These are phyloP conservation scores for Vanessa cardui DNA, from an alignment of 2,888 invertebrate species.

Conservation along the genomic window DNA sequence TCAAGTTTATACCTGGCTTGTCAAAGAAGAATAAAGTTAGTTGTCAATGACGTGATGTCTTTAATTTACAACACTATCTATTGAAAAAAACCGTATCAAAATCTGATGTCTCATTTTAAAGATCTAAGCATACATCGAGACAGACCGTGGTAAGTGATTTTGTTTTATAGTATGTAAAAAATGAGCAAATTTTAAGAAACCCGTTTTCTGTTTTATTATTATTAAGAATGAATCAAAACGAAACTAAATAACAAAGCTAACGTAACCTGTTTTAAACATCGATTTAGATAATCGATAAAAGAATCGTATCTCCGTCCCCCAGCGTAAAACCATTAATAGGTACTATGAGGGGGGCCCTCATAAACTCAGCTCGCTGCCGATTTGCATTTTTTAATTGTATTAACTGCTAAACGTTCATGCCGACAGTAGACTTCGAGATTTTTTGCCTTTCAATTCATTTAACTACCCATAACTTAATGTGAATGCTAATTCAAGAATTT, in stretches of 20 bases:
- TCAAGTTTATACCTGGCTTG: no score
- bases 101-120: no score
- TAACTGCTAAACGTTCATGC: slow-evolving; percentile 43
- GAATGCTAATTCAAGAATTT: slow-evolving; percentile 43
- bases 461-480: slow-evolving; percentile 44
- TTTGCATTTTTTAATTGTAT: slow-evolving; percentile 46
- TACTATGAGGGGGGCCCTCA: slow-evolving; percentile 24
- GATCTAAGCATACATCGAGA: no score
- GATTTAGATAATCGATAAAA: background rate
- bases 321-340: slow-evolving; percentile 2
- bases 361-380: slow-evolving; percentile 31
- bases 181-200: no score
- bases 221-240: background rate
- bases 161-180: no score
- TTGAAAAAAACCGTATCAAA: no score
- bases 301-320: background rate
- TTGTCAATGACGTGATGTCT: no score
- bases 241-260: background rate
- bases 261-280: background rate
- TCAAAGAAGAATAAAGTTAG: no score
- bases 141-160: no score
- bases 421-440: slow-evolving; percentile 38
- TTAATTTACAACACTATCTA: no score
- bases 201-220: background rate
- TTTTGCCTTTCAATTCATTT: slow-evolving; percentile 43